Percentiles rank a stretch among this genome's conserved stretches.
These are phyloP conservation scores for Cartodere bifasciata DNA, from an alignment of 2,888 invertebrate species.

Conservation along the genomic window DNA sequence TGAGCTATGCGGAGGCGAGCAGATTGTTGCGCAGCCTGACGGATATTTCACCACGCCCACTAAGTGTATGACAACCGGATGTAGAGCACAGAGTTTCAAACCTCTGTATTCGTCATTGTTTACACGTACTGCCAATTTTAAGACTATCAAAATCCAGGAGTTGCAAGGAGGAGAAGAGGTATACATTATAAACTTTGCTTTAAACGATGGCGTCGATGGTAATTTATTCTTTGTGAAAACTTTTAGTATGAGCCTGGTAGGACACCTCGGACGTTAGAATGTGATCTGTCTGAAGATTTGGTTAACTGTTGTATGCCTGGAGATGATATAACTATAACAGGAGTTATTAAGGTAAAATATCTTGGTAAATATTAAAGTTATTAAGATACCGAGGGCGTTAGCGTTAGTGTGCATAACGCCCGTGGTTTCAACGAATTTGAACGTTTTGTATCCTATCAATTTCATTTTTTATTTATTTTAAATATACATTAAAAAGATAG, in stretches of 20 bases:
- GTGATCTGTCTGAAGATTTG: conserved; percentile 72
- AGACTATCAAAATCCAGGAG: conserved; percentile 74
- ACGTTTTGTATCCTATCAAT: too few species aligned
- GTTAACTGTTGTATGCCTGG: conserved; percentile 78
- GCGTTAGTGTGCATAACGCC: too few species aligned
- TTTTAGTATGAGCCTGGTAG: conserved; percentile 53
- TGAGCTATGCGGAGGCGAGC: conserved; percentile 49
- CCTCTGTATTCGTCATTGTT: conserved; percentile 51
- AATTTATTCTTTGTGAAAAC: too few species aligned
- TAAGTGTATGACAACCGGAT: conserved; percentile 42
- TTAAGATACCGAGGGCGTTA: too few species aligned
- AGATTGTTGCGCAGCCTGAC: conserved; percentile 52
- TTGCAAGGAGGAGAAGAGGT: conserved; percentile 55
- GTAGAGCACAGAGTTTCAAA: conserved; percentile 47
- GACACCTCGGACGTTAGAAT: conserved; percentile 69
- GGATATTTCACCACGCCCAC: conserved; percentile 47
- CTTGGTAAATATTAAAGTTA: conserved; percentile 7
- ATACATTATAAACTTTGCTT: too few species aligned
- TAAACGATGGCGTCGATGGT: too few species aligned
- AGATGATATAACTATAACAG: conserved; percentile 76
- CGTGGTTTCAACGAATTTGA: too few species aligned
- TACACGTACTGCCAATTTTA: conserved; percentile 65
- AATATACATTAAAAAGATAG: too few species aligned
- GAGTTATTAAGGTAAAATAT: conserved; percentile 59
- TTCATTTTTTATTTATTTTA: too few species aligned